Conservation (phyloP, 1,140 invertebrate genomes). For the Hydropsyche tenuis region DNA sequence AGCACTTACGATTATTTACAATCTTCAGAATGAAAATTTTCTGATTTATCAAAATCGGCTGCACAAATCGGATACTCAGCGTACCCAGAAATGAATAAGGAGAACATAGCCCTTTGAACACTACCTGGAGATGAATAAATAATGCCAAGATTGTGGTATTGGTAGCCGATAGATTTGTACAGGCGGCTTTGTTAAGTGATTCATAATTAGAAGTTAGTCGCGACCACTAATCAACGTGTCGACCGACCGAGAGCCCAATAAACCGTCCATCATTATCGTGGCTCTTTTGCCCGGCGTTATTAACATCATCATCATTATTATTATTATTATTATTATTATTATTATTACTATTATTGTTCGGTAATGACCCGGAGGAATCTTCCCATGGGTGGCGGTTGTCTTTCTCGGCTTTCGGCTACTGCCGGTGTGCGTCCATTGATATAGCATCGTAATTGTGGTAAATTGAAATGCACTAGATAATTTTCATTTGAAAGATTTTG, state of each 20-base stretch:
- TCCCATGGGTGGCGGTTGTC: constrained; percentile 10
- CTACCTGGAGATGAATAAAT: not conserved
- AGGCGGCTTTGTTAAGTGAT: constrained; percentile 28
- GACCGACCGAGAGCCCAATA: constrained; percentile 3
- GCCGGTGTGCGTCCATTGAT: not conserved
- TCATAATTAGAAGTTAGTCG: constrained; percentile 9
- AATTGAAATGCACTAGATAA: no score
- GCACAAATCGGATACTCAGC: not conserved
- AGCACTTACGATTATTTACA: not conserved
- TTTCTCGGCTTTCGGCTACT: not conserved
- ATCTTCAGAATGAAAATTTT: not conserved
- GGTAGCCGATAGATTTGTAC: constrained; percentile 10
- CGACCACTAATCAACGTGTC: constrained; percentile 17
- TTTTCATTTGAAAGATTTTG: no score
- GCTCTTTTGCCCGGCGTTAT: not conserved
- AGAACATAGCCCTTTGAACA: no score
- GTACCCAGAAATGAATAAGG: not conserved
- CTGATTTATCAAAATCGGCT: not conserved
- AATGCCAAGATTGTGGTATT: not conserved
- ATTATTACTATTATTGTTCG: no score
- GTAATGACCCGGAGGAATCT: not conserved
- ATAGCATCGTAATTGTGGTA: constrained; percentile 8
- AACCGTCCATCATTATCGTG: constrained; percentile 11
- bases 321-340: no score
- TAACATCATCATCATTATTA: not conserved